Evolutionary conservation across 53 echinoderm and acorn worm genomes (phyloP), one percentile per base, ranked within the genome.

Genomic region (Arbacia lixula): DNA sequence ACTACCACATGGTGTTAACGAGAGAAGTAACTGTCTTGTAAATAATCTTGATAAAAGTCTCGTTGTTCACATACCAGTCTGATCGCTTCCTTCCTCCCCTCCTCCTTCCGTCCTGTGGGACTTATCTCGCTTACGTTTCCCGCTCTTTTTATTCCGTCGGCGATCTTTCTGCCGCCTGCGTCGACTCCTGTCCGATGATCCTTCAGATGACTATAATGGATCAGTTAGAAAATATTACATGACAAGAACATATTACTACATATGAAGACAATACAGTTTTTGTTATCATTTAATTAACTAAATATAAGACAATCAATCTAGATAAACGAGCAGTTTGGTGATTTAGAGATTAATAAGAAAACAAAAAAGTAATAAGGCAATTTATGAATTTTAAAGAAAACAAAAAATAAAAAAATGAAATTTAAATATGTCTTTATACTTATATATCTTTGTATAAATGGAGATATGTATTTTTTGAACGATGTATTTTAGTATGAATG

Each of bases 111-210:
- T 56, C 41, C 56, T 78, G 0, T n/a, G 20, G 6, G 22, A 19
- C 58, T 57, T 57, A 12, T 21, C 58, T 37, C 60, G 24, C 12
- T 37, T 60, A 12, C 56, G 6, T 36, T 54, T 76, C 9, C 78
- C 40, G 35, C 78, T 17, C 35, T 54, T 78, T 60, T 78, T 78
- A 22, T 78, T 60, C 58, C 78, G 57, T 39, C 78, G 25, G 35
- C 78, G 32, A 17, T 54, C 58, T 60, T 78, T 78, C 10, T 78
- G 57, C 58, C 78, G 57, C 28, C 60, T 25, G 3, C 78, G 22
- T 21, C 76, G 76, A 16, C 60, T 78, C 1, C 29, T 34, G 34
- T 37, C 41, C 0, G 57, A 58, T 19, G 78, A 78, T 27, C 35
- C 57, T 26, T 36, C 56, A 14, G 78, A 78, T 36, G 55, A 78